Conservation (phyloP, 37 sponge, comb jelly and placozoan species). For the Petrosia ficiformis region DNA sequence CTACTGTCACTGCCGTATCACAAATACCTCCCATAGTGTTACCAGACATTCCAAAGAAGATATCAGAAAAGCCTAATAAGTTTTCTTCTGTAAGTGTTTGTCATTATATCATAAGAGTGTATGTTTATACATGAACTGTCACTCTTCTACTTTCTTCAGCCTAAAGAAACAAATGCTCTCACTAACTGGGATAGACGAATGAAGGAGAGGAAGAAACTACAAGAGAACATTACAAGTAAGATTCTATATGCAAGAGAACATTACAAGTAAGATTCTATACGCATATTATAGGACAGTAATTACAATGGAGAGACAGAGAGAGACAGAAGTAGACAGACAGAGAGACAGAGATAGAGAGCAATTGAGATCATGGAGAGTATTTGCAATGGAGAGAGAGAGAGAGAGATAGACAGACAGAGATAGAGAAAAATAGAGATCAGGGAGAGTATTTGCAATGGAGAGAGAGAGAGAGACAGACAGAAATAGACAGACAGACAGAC, state of each 20-base stretch:
- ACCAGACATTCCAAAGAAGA: background rate
- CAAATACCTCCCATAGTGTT: background rate
- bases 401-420: no score
- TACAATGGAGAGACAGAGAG: no score
- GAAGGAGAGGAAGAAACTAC: slow-evolving; percentile 59
- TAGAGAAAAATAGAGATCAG: no score
- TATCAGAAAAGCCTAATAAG: background rate
- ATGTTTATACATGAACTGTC: no score
- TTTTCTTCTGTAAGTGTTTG: background rate
- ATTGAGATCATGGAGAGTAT: no score
- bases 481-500: no score
- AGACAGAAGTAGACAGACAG: no score
- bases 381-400: no score
- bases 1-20: background rate
- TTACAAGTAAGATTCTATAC: slow-evolving; percentile 55
- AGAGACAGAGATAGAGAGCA: no score
- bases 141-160: slow-evolving; percentile 3
- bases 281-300: no score
- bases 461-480: no score
- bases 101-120: background rate
- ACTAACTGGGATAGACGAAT: slow-evolving; percentile 67
- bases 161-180: slow-evolving; percentile 71
- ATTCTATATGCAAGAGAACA: slow-evolving; percentile 54
- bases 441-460: no score
- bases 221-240: slow-evolving; percentile 47